Evolutionary conservation across 2,888 invertebrate species (phyloP).

Genomic region (Leptinotarsa rubiginosa): DNA sequence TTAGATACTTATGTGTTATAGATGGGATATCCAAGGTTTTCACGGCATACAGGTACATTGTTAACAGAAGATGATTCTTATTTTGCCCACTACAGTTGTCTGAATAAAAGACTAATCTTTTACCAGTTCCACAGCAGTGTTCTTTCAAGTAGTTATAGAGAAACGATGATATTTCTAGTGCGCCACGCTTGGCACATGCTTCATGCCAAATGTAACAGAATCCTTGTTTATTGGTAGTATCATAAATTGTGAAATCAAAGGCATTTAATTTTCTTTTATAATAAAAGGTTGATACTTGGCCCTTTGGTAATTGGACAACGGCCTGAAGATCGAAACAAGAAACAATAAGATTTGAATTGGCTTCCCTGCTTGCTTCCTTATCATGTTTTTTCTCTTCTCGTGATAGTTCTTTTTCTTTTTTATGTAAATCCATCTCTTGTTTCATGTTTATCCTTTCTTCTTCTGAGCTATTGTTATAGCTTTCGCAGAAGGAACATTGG

Average conservation of each 20-base stretch:
- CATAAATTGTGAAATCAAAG: constrained; percentile 31
- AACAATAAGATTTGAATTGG: constrained; percentile 1
- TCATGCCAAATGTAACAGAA: constrained; percentile 34
- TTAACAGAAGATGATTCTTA: constrained; percentile 32
- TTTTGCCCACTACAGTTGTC: constrained; percentile 31
- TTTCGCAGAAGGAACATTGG: constrained; percentile 15
- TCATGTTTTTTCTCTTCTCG: constrained; percentile 25
- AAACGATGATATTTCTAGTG: constrained; percentile 31
- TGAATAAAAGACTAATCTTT: constrained; percentile 26
- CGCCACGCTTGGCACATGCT: constrained; percentile 25
- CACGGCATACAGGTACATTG: constrained; percentile 34
- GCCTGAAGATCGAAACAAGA: constrained; percentile 35
- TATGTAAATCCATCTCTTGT: constrained; percentile 1
- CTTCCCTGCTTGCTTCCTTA: constrained; percentile 10
- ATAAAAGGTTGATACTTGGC: constrained; percentile 38
- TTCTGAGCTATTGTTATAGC: constrained; percentile 9
- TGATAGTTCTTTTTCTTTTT: constrained; percentile 23
- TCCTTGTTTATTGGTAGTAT: constrained; percentile 21
- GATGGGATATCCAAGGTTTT: constrained; percentile 11
- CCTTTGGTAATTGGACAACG: constrained; percentile 35
- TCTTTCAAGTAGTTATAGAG: constrained; percentile 28
- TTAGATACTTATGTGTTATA: constrained; percentile 20
- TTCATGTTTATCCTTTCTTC: not conserved
- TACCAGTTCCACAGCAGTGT: constrained; percentile 21
- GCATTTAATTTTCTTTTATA: constrained; percentile 37